Evolutionary conservation across 2,888 invertebrate genomes (phyloP), one percentile per base, ranked within the genome.

Genomic region (Eremobia ochroleuca): DNA sequence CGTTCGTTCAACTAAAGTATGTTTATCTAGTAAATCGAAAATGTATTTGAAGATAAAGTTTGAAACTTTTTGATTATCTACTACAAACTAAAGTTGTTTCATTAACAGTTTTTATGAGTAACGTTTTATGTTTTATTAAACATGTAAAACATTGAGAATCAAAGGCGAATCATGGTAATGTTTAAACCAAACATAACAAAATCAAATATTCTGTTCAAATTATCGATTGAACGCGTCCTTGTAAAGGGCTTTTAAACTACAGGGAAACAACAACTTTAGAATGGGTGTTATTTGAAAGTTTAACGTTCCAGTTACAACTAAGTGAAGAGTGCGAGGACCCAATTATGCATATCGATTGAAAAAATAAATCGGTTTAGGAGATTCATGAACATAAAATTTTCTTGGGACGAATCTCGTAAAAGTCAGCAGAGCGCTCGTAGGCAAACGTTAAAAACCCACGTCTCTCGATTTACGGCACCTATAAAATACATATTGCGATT

Each of bases 401-500:
- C 91, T 91, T 93, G 92, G 93, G 93, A 93, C 92, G 92, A 94
- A 94, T 94, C 94, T 94, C 96, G 93, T 96, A 96, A 96, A 96
- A 95, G 92, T 93, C 94, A 93, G 92, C 91, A 91, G 90, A 94
- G 92, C 92, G 92, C 92, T 95, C 94, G 94, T 93, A 94, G 94
- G 94, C 94, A 94, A 95, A 96, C 95, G 95, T 95, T 96, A 95
- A 95, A 96, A 96, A 96, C 94, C 96, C 95, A 92, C 95, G 95
- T 93, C 94, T 92, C 90, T 92, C 94, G 95, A 96, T 97, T 97
- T 96, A 96, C 94, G 94, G 92, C 93, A 89, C 92, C 95, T 94
- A 96, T 96, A 96, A 96, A 96, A 96, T 97, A 96, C 95, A 96
- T 96, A 96, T 96, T 96, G 96, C 95, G 94, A 96, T 95, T 94